A percentile compares a stretch with the other conserved stretches of the same genome.
Conservation (phyloP, 2,888 invertebrate genomes). For the Zhuqinia jingwanae region DNA sequence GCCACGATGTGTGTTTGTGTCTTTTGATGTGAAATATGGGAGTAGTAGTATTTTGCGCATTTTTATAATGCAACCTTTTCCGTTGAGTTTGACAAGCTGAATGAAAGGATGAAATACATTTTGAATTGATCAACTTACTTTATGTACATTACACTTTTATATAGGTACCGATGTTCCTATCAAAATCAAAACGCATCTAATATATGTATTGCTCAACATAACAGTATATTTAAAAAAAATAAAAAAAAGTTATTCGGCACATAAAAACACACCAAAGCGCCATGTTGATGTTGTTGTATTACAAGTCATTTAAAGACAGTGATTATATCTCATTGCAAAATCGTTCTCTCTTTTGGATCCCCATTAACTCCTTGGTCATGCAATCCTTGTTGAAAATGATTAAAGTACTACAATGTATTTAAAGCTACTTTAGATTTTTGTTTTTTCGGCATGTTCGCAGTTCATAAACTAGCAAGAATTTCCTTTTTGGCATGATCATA, state of each 20-base stretch:
- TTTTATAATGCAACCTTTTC: conserved; percentile 42
- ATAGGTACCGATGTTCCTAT: too few species aligned
- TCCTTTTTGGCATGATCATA: conserved; percentile 53
- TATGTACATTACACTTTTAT: too few species aligned
- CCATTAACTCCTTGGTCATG: not conserved
- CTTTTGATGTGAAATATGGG: conserved; percentile 26
- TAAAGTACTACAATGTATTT: not conserved
- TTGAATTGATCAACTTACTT: not conserved
- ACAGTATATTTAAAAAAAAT: not conserved
- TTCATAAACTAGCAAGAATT: conserved; percentile 41
- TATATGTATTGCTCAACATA: conserved; percentile 56
- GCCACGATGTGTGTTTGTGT: not conserved
- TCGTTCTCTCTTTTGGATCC: not conserved
- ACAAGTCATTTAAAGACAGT: conserved; percentile 1
- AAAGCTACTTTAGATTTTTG: not conserved
- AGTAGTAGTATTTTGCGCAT: too few species aligned
- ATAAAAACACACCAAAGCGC: not conserved
- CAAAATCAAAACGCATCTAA: too few species aligned
- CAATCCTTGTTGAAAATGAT: not conserved
- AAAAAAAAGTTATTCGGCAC: not conserved
- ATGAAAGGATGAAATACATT: conserved; percentile 39
- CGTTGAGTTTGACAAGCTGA: conserved; percentile 39
- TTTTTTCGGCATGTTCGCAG: conserved; percentile 41
- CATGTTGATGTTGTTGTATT: not conserved
- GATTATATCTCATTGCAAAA: conserved; percentile 7